Conservation (phyloP, 30 jellyfish, hydroid and myxozoan genomes). For the Aurelia coerulea region DNA sequence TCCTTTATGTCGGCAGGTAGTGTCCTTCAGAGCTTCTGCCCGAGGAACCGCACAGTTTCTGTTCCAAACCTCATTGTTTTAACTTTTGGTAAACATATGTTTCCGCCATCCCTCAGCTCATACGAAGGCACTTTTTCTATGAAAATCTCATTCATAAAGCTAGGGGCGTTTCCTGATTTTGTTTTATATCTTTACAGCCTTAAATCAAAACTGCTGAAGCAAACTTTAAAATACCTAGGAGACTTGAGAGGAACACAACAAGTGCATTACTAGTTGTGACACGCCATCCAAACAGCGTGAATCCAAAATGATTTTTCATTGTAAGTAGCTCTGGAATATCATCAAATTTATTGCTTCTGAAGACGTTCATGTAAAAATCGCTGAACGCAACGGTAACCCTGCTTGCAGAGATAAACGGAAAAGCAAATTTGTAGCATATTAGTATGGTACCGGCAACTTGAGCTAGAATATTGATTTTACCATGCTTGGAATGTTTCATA, state of each 20-base stretch:
- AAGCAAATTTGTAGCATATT: constrained; percentile 64
- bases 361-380: constrained; percentile 18
- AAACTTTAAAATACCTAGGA: constrained; percentile 51
- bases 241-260: constrained; percentile 48
- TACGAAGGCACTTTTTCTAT: no score
- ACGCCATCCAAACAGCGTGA: constrained; percentile 38
- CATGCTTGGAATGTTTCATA: constrained; percentile 42
- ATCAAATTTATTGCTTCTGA: constrained; percentile 44
- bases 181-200: no score
- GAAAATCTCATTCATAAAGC: no score
- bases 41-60: no score
- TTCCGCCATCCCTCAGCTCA: no score
- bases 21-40: no score
- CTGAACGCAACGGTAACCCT: constrained; percentile 48
- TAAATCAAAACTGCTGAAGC: background rate
- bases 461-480: constrained; percentile 21
- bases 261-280: constrained; percentile 52
- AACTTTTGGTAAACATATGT: no score
- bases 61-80: no score
- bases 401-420: constrained; percentile 68
- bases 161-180: no score
- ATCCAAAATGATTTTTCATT: constrained; percentile 35
- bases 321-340: constrained; percentile 53
- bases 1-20: no score
- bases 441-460: constrained; percentile 56